Conservation (phyloP, 2,888 invertebrate genomes). For the Dexiosoma caninum region DNA sequence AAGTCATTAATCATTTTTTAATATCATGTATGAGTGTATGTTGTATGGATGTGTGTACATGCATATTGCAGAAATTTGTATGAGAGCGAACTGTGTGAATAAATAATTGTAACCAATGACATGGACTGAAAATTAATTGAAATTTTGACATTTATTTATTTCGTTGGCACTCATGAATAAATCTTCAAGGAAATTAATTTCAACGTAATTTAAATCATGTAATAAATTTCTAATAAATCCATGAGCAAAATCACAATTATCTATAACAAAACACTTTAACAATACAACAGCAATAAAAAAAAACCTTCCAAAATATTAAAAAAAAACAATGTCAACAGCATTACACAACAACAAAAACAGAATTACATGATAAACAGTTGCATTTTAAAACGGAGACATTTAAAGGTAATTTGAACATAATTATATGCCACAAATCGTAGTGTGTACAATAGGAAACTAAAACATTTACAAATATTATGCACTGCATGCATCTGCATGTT, state of each 20-base stretch:
- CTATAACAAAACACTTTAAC: neutral
- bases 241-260: slow-evolving; percentile 36
- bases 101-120: slow-evolving; percentile 37
- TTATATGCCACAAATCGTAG: slow-evolving; percentile 35
- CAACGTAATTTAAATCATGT: slow-evolving; percentile 48
- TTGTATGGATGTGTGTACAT: neutral
- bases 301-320: neutral
- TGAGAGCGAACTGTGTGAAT: slow-evolving; percentile 7
- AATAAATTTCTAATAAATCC: slow-evolving; percentile 53
- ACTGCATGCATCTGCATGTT: too few relatives aligned
- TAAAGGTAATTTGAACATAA: slow-evolving; percentile 64
- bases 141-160: slow-evolving; percentile 49
- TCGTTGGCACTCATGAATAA: slow-evolving; percentile 23
- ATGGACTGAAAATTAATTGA: slow-evolving; percentile 47
- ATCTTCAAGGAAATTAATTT: slow-evolving; percentile 40
- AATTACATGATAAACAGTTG: neutral
- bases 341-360: slow-evolving; percentile 2
- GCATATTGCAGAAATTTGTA: neutral
- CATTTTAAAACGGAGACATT: slow-evolving; percentile 56
- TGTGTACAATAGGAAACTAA: slow-evolving; percentile 17
- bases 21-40: neutral
- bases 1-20: slow-evolving; percentile 27
- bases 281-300: neutral
- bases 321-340: slow-evolving; percentile 8
- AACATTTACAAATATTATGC: neutral